phyloP scores from a whole-genome alignment of 2,113 vertebrate species.

The Chloebia gouldiae region DNA sequence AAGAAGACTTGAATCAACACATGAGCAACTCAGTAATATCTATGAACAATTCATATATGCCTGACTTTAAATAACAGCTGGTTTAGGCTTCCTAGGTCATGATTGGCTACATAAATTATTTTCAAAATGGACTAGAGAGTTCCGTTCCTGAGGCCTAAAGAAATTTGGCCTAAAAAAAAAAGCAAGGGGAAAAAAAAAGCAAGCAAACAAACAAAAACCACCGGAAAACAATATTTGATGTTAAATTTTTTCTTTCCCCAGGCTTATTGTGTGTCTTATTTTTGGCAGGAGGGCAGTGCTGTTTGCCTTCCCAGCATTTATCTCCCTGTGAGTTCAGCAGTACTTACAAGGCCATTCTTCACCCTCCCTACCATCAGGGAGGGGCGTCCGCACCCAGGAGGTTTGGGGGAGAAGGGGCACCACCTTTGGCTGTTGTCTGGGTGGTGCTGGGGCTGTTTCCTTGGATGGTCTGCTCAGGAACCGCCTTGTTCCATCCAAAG shows the following conservation, averaged over 20 bases:
- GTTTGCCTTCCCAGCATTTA: not conserved
- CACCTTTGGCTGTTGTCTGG: not conserved
- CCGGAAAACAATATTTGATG: not conserved
- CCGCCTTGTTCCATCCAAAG: not conserved
- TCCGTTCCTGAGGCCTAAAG: not conserved
- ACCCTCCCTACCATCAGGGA: not conserved
- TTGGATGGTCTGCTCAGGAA: not conserved
- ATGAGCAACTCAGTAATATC: not conserved
- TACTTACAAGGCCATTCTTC: not conserved
- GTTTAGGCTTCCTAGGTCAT: not conserved
- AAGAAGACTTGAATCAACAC: not conserved
- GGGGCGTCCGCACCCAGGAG: not conserved
- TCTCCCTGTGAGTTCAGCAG: not conserved
- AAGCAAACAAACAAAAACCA: not conserved
- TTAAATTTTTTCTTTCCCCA: not conserved
- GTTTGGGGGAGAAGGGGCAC: not conserved
- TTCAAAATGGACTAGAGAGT: not conserved
- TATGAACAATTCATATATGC: not conserved
- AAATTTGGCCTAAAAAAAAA: not conserved
- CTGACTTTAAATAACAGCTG: not conserved
- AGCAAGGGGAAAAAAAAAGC: not conserved
- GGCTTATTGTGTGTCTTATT: not conserved
- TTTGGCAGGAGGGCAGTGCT: not conserved
- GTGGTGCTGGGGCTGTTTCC: not conserved
- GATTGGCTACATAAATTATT: not conserved